Percentiles rank a stretch among this genome's conserved stretches.
phyloP scores from a whole-genome alignment of 30 jellyfish, hydroid and myxozoan species.

The Aurelia aurita complex sp. Pacific region DNA sequence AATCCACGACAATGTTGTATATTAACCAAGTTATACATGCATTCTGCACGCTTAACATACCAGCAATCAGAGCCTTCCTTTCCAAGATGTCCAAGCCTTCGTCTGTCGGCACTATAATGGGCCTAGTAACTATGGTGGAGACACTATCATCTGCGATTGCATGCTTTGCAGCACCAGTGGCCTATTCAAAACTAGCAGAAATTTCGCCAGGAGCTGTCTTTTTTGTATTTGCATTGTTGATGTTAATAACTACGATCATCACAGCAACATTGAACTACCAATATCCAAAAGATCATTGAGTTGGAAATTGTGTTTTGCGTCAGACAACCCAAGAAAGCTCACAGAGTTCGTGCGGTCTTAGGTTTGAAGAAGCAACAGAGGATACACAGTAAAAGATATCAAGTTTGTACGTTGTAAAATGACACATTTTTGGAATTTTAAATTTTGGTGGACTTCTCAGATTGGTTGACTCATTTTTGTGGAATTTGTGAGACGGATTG shows the following conservation, averaged over 20 bases:
- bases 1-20: conserved; percentile 25
- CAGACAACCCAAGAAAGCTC: not conserved
- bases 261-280: not conserved
- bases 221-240: conserved; percentile 8
- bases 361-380: not conserved
- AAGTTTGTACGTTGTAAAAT: too few species aligned
- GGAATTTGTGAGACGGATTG: too few species aligned
- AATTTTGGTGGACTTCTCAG: too few species aligned
- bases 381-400: too few species aligned
- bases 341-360: not conserved
- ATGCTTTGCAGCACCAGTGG: conserved; percentile 38
- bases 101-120: conserved; percentile 23
- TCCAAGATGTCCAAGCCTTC: conserved; percentile 35
- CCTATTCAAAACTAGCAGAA: conserved; percentile 15
- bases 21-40: conserved; percentile 21
- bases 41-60: conserved; percentile 18
- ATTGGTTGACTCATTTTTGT: too few species aligned
- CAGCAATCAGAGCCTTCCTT: conserved; percentile 31
- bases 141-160: conserved; percentile 26
- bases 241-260: conserved; percentile 20
- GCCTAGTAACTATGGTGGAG: conserved; percentile 29
- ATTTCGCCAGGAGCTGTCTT: conserved; percentile 16
- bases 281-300: not conserved
- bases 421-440: too few species aligned
- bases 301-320: not conserved